Base-by-base conservation (phyloP, 2,797 vertebrate species). In the Myioborus melanocephalus region DNA sequence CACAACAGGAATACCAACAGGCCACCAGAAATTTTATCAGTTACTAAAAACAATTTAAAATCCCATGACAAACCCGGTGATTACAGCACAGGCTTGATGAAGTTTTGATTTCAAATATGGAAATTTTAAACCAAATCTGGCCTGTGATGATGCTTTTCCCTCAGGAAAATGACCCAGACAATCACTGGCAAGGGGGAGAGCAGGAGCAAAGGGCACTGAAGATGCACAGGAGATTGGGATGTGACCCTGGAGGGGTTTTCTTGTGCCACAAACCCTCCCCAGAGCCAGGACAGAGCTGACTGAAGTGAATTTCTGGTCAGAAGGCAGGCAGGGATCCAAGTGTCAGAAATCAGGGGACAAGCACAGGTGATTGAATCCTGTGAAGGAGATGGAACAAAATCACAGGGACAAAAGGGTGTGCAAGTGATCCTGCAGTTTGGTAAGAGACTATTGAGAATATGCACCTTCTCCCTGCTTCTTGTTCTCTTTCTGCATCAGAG, bases 291-390 rank as follows among this genome's bases (percentile, higher is more conserved):
- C 39, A 68, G 39, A 69, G 19, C 83, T 97, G 81, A 22, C 39
- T 69, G 70, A 56, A 20, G 69, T 63, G 76, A 96, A 90, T 75
- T 93, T 35, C 39, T 93, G 91, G 90, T 90, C 73, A 89, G 71
- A 37, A 57, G 34, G 60, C 71, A 75, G 60, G n/a, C 66, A 83
- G 83, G 34, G 19, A 79, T 92, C 47, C 83, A 79, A 85, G 94
- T 52, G 60, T 60, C 81, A 65, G 64, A 87, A 91, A 93, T 83
- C 56, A 80, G 56, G 37, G 14, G 69, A 47, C 72, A 93, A 65
- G 37, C 47, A 72, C 9, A 44, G 49, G 39, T 41, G 70, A 85
- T 53, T 83, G 56, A 93, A 26, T 63, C 26, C 22, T 34, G 44
- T 28, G 60, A 52, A 78, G 19, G 66, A 44, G 52, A 49, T n/a